Evolutionary conservation across 2,113 vertebrate genomes (phyloP), one percentile per base, ranked within the genome.

Genomic region (Vulpes lagopus): DNA sequence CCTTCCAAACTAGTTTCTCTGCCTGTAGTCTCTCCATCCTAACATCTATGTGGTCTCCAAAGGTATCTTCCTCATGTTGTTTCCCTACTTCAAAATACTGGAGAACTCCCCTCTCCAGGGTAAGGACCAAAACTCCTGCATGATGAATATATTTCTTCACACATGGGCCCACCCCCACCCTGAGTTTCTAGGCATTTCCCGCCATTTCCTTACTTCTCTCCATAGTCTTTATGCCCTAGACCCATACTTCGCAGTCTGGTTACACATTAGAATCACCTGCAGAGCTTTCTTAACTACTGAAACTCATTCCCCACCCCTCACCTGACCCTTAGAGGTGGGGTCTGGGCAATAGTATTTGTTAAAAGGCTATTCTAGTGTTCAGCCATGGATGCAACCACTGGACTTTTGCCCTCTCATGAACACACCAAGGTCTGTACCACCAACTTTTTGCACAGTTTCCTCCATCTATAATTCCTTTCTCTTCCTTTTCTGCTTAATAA

Each of bases 61-160:
- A 38, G 38, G 57, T 30, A 30, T 67, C 73, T 88, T 51, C 27
- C n/a, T 83, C 8, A 17, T 89, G 65, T 19, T 64, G 65, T 87
- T 92, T 91, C 38, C 87, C 80, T 83, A 16, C 89, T 20, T 65
- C 35, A 79, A 83, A 84, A 82, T n/a, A 57, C 82, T 78, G n/a
- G 82, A 94, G 55, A 53, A 12, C 30, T 92, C n/a, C 35, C 55
- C 9, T 62, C 14, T 69, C 9, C 55, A 53, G 1, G 32, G 53
- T 55, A 60, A 86, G 87, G 60, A 82, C 30, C 88, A 83, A 83
- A 51, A 92, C 8, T 74, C 43, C 17, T 81, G 5, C 22, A 16
- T 38, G 27, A 25, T 38, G 38, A 59, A 71, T 57, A 62, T 22
- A 67, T 23, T 5, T 20, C 20, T 88, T 96, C 23, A 32, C 64